phyloP scores from a whole-genome alignment of 2,113 vertebrate genomes.

The Ameiurus melas region DNA sequence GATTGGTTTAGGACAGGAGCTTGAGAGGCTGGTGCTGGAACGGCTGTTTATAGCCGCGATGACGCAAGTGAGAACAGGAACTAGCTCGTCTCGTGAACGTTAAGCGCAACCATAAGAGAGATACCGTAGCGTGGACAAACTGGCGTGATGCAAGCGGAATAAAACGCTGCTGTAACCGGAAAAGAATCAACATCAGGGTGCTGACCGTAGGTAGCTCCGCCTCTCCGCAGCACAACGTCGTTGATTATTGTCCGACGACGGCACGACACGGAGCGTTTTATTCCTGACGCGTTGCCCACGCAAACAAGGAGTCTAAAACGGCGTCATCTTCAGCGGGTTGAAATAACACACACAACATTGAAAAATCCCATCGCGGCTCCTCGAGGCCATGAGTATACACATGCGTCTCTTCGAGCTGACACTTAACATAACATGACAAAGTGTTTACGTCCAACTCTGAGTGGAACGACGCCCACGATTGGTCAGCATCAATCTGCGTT shows the following conservation, averaged over 20 bases:
- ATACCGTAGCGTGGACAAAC: neutral
- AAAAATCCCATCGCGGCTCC: neutral
- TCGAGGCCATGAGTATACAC: neutral
- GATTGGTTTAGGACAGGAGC: neutral
- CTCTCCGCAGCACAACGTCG: neutral
- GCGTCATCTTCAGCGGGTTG: neutral
- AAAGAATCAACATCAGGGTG: neutral
- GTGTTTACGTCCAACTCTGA: neutral
- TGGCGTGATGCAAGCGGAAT: neutral
- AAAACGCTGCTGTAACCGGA: neutral
- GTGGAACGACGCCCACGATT: neutral
- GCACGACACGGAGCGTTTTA: neutral
- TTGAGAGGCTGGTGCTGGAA: neutral
- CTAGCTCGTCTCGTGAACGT: neutral
- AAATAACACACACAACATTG: neutral
- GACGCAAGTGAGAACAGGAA: neutral
- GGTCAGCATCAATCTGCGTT: slow-evolving; percentile 20
- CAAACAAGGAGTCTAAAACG: neutral
- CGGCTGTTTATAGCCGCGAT: neutral
- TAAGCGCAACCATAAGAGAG: neutral
- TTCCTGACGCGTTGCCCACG: neutral
- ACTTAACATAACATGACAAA: neutral
- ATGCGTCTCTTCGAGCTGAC: neutral
- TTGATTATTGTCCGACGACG: neutral
- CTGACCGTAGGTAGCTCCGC: neutral